Conservation (phyloP, 2,797 vertebrate genomes). For the Florisuga fusca region DNA sequence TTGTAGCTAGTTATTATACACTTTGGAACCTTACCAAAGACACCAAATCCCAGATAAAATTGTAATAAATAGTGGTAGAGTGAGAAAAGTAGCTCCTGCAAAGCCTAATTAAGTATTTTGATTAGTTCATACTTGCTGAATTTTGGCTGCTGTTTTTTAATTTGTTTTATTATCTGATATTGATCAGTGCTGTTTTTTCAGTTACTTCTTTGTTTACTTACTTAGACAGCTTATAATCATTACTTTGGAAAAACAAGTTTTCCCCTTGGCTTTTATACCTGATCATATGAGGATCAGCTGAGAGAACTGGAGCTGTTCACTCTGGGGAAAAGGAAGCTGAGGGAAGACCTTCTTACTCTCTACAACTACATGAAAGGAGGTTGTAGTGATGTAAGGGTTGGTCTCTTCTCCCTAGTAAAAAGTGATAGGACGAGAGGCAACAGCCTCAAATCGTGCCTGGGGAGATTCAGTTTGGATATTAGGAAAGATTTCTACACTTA, state of each 20-base stretch:
- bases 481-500: too few species aligned
- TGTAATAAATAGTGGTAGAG: constrained; percentile 25
- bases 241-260: not conserved
- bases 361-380: too few species aligned
- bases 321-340: too few species aligned
- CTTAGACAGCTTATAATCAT: constrained; percentile 39
- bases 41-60: constrained; percentile 35
- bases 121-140: constrained; percentile 19
- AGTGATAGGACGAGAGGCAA: too few species aligned
- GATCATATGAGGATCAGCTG: not conserved
- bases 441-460: too few species aligned
- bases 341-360: too few species aligned
- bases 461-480: too few species aligned
- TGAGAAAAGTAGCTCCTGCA: constrained; percentile 47
- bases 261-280: not conserved
- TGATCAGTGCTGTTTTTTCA: not conserved
- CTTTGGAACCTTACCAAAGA: constrained; percentile 51
- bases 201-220: constrained; percentile 56
- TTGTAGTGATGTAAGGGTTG: too few species aligned
- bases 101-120: constrained; percentile 64
- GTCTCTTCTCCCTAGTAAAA: too few species aligned
- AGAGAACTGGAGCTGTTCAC: too few species aligned
- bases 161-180: constrained; percentile 58
- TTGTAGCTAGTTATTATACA: constrained; percentile 47
- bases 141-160: constrained; percentile 53